Percentiles rank a stretch among this genome's conserved stretches.
phyloP scores from a whole-genome alignment of 2,888 invertebrate species.

The Yponomeuta cagnagella region DNA sequence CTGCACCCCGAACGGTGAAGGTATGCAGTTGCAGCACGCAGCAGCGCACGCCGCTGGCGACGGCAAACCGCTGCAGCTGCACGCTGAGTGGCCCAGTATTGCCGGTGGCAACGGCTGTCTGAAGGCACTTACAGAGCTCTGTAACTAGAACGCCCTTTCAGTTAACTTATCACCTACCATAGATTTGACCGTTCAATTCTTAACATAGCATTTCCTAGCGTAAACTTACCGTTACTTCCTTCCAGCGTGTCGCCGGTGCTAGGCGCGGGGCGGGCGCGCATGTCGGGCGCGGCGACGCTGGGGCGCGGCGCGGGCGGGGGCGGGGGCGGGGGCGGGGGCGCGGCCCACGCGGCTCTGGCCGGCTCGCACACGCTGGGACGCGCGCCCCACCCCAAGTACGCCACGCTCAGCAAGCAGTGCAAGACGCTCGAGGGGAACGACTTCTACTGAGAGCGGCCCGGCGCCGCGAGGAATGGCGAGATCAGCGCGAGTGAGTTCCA shows the following conservation, averaged over 20 bases:
- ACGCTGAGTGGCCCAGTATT: conserved; percentile 43
- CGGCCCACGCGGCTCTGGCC: conserved; percentile 53
- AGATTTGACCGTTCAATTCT: too few species aligned
- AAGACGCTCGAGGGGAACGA: conserved; percentile 95
- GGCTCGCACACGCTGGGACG: conserved; percentile 81
- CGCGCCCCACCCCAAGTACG: conserved; percentile 89
- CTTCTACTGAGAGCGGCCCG: conserved; percentile 93
- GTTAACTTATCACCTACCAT: too few species aligned
- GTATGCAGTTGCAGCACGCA: conserved; percentile 57
- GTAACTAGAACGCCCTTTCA: too few species aligned
- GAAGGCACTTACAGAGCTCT: too few species aligned
- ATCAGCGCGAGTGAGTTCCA: not conserved
- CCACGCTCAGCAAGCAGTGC: conserved; percentile 96
- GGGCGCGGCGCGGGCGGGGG: conserved; percentile 55
- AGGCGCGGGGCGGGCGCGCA: conserved; percentile 35
- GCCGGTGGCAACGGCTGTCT: too few species aligned
- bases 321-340: conserved; percentile 47
- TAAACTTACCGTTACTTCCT: not conserved
- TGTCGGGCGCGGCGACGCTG: conserved; percentile 59
- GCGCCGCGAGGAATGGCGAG: conserved; percentile 52
- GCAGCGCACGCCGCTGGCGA: conserved; percentile 74
- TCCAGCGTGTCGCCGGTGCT: not conserved
- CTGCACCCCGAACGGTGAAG: conserved; percentile 47
- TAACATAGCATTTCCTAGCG: too few species aligned
- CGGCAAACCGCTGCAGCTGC: conserved; percentile 39